phyloP scores from a whole-genome alignment of 2,888 invertebrate species.

The Aphidoletes aphidimyza region DNA sequence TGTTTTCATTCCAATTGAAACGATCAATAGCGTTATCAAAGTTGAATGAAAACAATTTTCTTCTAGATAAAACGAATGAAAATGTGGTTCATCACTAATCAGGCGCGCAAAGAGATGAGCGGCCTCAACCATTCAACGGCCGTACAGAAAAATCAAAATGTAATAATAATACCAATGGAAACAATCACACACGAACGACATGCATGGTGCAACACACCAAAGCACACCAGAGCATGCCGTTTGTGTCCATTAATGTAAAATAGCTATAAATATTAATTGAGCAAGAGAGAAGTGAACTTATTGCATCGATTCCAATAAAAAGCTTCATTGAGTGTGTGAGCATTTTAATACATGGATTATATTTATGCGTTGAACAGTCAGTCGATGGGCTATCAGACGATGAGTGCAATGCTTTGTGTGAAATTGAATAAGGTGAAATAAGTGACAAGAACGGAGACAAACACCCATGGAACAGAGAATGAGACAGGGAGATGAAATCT shows the following conservation, averaged over 20 bases:
- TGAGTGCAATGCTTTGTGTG: no score
- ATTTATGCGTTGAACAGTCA: background rate
- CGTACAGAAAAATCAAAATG: background rate
- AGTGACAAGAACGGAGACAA: background rate
- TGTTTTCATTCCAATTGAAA: slow-evolving; percentile 27
- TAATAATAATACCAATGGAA: slow-evolving; percentile 23
- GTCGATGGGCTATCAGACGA: background rate
- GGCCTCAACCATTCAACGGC: background rate
- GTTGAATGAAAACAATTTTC: slow-evolving; percentile 43
- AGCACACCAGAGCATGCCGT: background rate
- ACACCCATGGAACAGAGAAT: background rate
- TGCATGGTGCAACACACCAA: background rate
- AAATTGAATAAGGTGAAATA: no score
- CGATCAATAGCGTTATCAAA: slow-evolving; percentile 37
- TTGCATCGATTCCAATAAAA: slow-evolving; percentile 24
- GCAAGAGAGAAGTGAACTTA: slow-evolving; percentile 39
- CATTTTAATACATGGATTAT: slow-evolving; percentile 30
- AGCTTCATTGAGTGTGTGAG: background rate
- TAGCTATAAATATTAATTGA: slow-evolving; percentile 42
- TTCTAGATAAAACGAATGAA: slow-evolving; percentile 12
- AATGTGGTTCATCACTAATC: background rate
- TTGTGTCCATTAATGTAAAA: slow-evolving; percentile 22
- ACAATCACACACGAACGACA: slow-evolving; percentile 24
- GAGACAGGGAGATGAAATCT: background rate
- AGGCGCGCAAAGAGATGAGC: slow-evolving; percentile 12